Percentiles rank a stretch among this genome's conserved stretches.
Evolutionary conservation across 2,113 vertebrate species (phyloP).

Genomic region (Bufo bufo): DNA sequence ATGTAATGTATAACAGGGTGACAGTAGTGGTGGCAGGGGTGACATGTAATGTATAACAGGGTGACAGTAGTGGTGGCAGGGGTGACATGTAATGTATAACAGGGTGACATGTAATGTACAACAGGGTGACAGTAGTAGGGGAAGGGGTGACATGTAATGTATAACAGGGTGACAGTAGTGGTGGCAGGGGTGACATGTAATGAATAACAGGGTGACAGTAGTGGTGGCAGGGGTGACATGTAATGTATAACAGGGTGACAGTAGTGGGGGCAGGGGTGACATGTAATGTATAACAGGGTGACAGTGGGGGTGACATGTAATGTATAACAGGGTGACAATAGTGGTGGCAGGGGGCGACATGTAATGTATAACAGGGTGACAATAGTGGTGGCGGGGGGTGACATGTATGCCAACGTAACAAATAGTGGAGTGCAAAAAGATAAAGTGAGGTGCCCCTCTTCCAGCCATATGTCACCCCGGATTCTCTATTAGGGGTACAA

Average conservation of each 20-base stretch:
- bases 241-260: too few relatives aligned
- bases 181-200: too few relatives aligned
- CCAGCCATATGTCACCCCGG: background rate
- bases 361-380: background rate
- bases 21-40: background rate
- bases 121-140: background rate
- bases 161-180: background rate
- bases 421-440: too few relatives aligned
- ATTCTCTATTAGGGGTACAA: too few relatives aligned
- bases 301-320: too few relatives aligned
- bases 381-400: background rate
- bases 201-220: too few relatives aligned
- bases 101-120: background rate
- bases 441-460: too few relatives aligned
- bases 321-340: background rate
- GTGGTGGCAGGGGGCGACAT: too few relatives aligned
- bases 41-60: background rate
- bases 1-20: background rate
- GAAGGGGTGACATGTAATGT: background rate
- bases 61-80: background rate
- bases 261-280: too few relatives aligned
- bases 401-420: too few relatives aligned
- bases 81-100: background rate
- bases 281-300: too few relatives aligned
- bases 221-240: too few relatives aligned